phyloP scores from a whole-genome alignment of 2,888 invertebrate species.

The Luperina nickerlii region DNA sequence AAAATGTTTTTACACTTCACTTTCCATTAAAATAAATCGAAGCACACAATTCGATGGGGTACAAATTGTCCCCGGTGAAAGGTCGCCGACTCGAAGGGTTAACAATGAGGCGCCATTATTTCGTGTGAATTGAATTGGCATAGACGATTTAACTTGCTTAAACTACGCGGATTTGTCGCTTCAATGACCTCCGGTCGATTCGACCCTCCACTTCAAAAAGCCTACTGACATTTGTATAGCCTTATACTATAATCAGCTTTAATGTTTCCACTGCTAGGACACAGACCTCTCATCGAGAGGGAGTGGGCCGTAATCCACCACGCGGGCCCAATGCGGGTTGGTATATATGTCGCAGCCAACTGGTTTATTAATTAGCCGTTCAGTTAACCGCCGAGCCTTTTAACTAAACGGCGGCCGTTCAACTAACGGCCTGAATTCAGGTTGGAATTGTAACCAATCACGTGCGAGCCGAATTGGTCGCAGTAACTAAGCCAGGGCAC shows the following conservation, averaged over 20 bases:
- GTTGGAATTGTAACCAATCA: no score
- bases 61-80: slow-evolving; percentile 67
- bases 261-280: no score
- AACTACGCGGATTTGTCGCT: slow-evolving; percentile 75
- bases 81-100: slow-evolving; percentile 70
- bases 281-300: no score
- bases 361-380: no score
- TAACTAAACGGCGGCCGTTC: no score
- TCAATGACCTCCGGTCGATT: slow-evolving; percentile 68
- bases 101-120: slow-evolving; percentile 79
- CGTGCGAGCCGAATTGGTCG: no score
- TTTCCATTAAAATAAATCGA: slow-evolving; percentile 68
- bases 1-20: slow-evolving; percentile 62
- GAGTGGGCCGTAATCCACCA: no score
- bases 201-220: slow-evolving; percentile 70
- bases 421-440: no score
- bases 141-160: slow-evolving; percentile 82
- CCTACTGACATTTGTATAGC: slow-evolving; percentile 71
- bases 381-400: no score
- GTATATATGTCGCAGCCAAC: no score
- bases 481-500: no score
- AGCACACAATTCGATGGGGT: slow-evolving; percentile 66
- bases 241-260: slow-evolving; percentile 35
- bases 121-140: slow-evolving; percentile 80
- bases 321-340: no score